phyloP scores from a whole-genome alignment of 2,113 vertebrate species.

The Megaptera novaeangliae region DNA sequence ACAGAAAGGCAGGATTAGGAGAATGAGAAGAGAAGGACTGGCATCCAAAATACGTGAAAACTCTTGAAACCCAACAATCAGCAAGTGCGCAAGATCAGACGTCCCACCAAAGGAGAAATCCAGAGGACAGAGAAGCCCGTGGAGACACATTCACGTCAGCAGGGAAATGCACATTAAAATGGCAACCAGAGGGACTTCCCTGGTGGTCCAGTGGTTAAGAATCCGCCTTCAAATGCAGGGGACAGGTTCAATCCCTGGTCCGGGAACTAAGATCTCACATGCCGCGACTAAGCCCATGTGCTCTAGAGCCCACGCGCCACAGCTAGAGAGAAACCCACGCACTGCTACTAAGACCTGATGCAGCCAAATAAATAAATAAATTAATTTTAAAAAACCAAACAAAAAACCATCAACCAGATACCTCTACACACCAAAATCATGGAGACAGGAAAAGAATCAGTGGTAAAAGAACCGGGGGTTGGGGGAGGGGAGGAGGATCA shows the following conservation, averaged over 20 bases:
- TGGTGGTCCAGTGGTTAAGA: too few relatives aligned
- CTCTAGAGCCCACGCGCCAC: too few relatives aligned
- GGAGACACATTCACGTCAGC: not conserved
- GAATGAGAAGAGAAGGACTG: too few relatives aligned
- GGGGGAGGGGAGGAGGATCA: accelerated
- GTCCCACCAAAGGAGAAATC: not conserved
- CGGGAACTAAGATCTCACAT: too few relatives aligned
- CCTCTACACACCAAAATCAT: not conserved
- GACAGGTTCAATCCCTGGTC: too few relatives aligned
- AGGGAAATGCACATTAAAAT: not conserved
- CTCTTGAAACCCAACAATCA: accelerated
- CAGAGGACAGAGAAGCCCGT: accelerated
- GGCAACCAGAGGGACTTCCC: not conserved
- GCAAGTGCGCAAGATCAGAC: not conserved
- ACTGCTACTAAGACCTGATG: too few relatives aligned
- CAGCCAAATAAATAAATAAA: too few relatives aligned
- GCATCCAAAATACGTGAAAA: accelerated
- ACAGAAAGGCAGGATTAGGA: accelerated
- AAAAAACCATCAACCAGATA: not conserved
- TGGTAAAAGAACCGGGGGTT: not conserved
- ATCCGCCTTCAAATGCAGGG: too few relatives aligned
- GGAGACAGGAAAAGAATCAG: accelerated
- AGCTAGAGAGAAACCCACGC: too few relatives aligned
- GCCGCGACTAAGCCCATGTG: too few relatives aligned
- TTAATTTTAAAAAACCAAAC: too few relatives aligned